A percentile compares a stretch with the other conserved stretches of the same genome.
Conservation (phyloP, 2,113 vertebrate species). For the Azemiops feae region DNA sequence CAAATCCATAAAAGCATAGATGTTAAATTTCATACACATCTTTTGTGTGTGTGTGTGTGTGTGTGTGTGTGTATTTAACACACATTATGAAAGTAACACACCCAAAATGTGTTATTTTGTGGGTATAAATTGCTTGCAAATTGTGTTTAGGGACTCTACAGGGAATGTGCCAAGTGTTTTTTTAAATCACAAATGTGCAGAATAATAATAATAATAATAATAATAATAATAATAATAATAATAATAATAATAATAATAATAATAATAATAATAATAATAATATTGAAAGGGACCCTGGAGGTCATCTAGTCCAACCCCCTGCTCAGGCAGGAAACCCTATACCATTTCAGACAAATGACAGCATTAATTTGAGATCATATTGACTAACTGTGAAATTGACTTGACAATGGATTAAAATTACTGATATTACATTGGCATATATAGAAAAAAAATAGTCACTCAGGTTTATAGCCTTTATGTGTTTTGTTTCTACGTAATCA, state of each 20-base stretch:
- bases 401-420: background rate
- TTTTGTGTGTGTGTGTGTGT: background rate
- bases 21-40: background rate
- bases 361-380: background rate
- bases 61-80: background rate
- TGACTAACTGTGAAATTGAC: background rate
- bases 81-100: background rate
- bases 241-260: too few species aligned
- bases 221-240: too few species aligned
- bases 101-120: background rate
- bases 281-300: too few species aligned
- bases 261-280: too few species aligned
- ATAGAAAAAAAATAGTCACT: background rate
- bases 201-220: background rate
- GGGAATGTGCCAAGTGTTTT: background rate
- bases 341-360: too few species aligned
- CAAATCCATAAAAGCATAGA: background rate
- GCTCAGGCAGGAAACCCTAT: too few species aligned
- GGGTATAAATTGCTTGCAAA: background rate
- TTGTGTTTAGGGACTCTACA: background rate
- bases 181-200: background rate
- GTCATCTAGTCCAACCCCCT: too few species aligned
- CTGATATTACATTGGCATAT: background rate
- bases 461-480: background rate
- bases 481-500: slow-evolving; percentile 11